Base-by-base conservation (phyloP, 2,888 invertebrate species). In the Drosophila pseudotalamancana region DNA sequence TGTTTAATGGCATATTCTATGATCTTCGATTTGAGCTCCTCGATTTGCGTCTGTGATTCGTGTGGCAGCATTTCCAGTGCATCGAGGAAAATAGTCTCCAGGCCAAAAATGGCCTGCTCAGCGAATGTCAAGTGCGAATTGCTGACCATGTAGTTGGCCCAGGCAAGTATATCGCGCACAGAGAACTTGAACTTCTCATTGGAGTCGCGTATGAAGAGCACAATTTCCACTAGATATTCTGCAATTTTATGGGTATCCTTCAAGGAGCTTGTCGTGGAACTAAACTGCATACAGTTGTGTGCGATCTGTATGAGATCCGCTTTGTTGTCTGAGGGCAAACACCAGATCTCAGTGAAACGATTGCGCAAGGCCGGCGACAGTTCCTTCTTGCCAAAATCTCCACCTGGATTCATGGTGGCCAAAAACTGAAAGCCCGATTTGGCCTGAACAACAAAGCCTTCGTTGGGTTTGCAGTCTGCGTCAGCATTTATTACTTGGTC, bases 341-440 rank as follows among this genome's bases (percentile, higher is more conserved):
- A 99, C 99, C 99, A 99, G 88, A 99, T 97, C 92, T 99, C 99
- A 0, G 99, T 99, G 85, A 99, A 98, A 43, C 99, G 94, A 92
- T 99, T 99, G 48, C 99, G 93, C 46, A 99, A 92, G 0, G 99
- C 99, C 0, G 99, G 99, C 0, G 99, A 99, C 8, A 99, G 92
- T 93, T 99, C 99, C 90, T 99, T 99, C 90, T 99, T 99, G 3
- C 99, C 99, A 90, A 97, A 99, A 93, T 99, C 99, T 0, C 99
- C 99, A 9, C 99, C 99, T 6, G 99, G 99, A 92, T 99, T 99
- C 99, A 99, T 99, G 0, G 99, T 99, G 1, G 97, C 98, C 59
- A 99, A 94, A 86, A 99, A 97, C 80, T 96, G 95, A 90, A 99
- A 99, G 8, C 94, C 93, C 5, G 94, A 90, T 55, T 96, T 96